phyloP scores from a whole-genome alignment of 2,113 vertebrate species.

The Carollia perspicillata region DNA sequence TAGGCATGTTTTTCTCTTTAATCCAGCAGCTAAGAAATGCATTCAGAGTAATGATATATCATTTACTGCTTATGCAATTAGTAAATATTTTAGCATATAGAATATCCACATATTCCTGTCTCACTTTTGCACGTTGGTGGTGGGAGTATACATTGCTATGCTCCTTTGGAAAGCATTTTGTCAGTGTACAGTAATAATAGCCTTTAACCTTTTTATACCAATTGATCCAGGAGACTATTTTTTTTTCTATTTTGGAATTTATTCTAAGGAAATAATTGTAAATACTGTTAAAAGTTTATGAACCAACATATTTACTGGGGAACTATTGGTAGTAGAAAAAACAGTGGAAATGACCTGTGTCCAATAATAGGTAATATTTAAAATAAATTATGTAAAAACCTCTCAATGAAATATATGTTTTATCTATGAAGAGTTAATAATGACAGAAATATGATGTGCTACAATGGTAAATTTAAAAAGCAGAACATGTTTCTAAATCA shows the following conservation, averaged over 20 bases:
- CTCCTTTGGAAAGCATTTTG: not conserved
- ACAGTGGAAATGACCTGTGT: not conserved
- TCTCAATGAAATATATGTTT: not conserved
- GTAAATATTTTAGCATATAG: not conserved
- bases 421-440: not conserved
- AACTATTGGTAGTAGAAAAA: not conserved
- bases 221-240: not conserved
- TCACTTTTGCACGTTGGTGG: not conserved
- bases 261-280: constrained; percentile 1
- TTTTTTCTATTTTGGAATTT: not conserved
- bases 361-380: not conserved
- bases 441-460: not conserved
- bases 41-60: not conserved
- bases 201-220: not conserved
- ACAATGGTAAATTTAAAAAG: not conserved
- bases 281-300: not conserved
- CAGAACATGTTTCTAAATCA: not conserved
- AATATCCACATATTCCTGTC: not conserved
- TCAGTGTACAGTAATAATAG: not conserved
- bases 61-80: not conserved
- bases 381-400: not conserved
- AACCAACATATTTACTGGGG: not conserved
- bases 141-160: not conserved
- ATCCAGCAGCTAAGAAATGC: not conserved
- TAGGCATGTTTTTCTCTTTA: not conserved